Conservation (phyloP, 2,888 invertebrate species). For the Andrena dorsata region DNA sequence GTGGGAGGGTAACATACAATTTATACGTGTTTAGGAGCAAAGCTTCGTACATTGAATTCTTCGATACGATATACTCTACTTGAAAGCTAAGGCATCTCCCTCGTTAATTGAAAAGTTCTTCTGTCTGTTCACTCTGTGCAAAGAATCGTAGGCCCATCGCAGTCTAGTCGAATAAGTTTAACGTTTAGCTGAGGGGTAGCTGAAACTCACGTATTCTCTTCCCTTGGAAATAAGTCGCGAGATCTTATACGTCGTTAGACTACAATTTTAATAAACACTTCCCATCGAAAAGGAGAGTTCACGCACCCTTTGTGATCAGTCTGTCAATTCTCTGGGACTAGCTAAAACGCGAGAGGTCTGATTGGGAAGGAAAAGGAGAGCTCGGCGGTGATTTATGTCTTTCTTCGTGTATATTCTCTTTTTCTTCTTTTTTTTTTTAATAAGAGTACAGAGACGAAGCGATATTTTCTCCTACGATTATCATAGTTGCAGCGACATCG, state of each 20-base stretch:
- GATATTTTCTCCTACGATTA: background rate
- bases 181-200: background rate
- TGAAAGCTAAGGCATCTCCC: background rate
- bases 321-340: conserved; percentile 6
- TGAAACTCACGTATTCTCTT: background rate
- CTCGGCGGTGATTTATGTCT: background rate
- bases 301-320: conserved; percentile 18
- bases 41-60: no score
- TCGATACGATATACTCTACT: background rate
- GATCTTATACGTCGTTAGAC: conserved; percentile 34
- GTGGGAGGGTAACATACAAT: background rate
- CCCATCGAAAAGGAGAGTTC: conserved; percentile 53
- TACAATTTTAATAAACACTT: conserved; percentile 16
- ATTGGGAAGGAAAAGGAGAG: conserved; percentile 42
- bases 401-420: background rate
- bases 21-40: background rate
- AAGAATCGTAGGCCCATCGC: conserved; percentile 19
- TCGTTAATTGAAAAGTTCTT: background rate
- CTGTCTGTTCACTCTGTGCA: background rate
- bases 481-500: conserved; percentile 5
- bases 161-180: conserved; percentile 74
- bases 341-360: conserved; percentile 3
- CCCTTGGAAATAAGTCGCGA: conserved; percentile 12
- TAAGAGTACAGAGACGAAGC: background rate
- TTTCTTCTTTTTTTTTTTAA: background rate